Evolutionary conservation across 1,140 invertebrate genomes (phyloP), one percentile per base, ranked within the genome.

Genomic region (Bombyx mandarina): DNA sequence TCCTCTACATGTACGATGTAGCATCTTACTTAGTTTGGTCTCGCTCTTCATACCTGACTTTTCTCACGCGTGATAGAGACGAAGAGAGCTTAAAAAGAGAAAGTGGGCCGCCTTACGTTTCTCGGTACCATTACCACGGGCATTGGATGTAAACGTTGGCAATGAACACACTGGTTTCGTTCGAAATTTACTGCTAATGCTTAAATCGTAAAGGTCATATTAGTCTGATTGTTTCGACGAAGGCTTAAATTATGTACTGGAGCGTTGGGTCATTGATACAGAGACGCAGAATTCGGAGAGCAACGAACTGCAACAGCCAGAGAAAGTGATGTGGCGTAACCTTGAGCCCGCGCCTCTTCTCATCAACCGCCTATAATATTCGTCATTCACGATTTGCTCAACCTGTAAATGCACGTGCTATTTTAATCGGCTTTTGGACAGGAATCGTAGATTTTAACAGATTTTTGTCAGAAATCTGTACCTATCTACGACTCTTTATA

Each of bases 51-150:
- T 54, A 65, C 57, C 63, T 56, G 57, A 56, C 60, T 59, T 45
- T 60, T 52, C 52, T 58, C 66, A 69, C 61, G 68, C 63, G 61
- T 71, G 77, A 85, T 68, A 77, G 80, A 83, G 83, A 87, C 75
- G 60, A 66, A 65, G 71, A 75, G 69, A 71, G 77, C 73, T 85
- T 83, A 35, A 87, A 86, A 85, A 87, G 83, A 87, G 83, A 87
- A 87, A 87, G 83, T 84, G 83, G 82, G 83, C 80, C 79, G 82
- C 73, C 79, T 80, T 83, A 83, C 72, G 83, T 86, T 84, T 82
- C 83, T 81, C 76, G 73, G 69, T 82, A 76, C 76, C 73, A 86
- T 85, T 85, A 85, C 75, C 80, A 77, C 75, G 80, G 78, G 75
- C 83, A 77, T 82, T 82, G 83, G 79, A 86, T 80, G 80, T 80